Evolutionary conservation across 2,113 vertebrate genomes (phyloP), one percentile per base, ranked within the genome.

Genomic region (Scopus umbretta): DNA sequence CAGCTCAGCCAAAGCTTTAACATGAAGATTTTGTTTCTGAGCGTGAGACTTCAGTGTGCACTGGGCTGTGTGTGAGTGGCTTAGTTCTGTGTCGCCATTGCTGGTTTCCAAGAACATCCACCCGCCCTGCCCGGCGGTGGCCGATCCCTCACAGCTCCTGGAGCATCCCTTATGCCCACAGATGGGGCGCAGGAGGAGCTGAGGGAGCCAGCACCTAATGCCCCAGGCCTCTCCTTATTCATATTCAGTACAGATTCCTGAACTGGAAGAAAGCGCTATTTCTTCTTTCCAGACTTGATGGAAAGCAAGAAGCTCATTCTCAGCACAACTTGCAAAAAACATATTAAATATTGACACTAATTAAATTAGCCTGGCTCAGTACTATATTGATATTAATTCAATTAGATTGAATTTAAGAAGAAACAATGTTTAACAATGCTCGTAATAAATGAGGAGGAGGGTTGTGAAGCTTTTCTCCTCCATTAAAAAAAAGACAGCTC

Each of bases 341-440:
- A 89, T 29, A 91, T 95, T 59, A 86, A 97, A 93, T 94, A 86
- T 89, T 3, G 15, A 56, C 89, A 59, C 58, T 95, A 93, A 97
- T 89, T 63, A 62, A 74, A 47, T 96, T 83, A 94, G 91, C 75
- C 81, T 95, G 95, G 80, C 70, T 82, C 65, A 43, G 94, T 30
- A 21, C 68, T 88, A 10, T 52, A 59, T 61, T 93, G 72, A 87
- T 97, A 97, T 92, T 97, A 94, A 96, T 92, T 81, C 5, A 1
- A 83, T 97, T 91, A 93, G 67, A 38, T 18, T 34, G 84, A 53
- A 52, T 72, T 88, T 15, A 66, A 85, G 81, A 97, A 94, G 94
- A 97, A 97, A 52, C 61, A n/a, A 85, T 90, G 75, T 76, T 94
- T 88, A 92, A 95, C 71, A 73, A 94, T 95, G 93, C 50, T 43